phyloP scores from a whole-genome alignment of 2,888 invertebrate genomes.

The Celastrina argiolus region DNA sequence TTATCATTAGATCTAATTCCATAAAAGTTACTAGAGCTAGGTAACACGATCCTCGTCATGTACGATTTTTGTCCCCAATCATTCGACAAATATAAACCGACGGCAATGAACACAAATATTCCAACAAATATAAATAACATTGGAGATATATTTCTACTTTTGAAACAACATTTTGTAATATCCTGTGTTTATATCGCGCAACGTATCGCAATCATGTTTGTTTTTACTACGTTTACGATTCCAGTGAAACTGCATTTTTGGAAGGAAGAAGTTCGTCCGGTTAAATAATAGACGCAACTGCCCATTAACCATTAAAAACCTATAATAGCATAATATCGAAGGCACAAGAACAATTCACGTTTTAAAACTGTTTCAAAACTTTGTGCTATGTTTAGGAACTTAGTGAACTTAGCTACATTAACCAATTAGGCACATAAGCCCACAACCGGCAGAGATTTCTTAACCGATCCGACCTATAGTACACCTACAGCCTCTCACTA shows the following conservation, averaged over 20 bases:
- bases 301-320: not conserved
- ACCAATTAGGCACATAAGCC: too few species aligned
- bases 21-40: not conserved
- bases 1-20: not conserved
- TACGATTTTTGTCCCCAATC: not conserved
- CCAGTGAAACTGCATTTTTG: slow-evolving; percentile 35
- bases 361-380: not conserved
- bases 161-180: slow-evolving; percentile 31
- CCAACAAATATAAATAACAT: slow-evolving; percentile 8
- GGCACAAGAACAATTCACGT: not conserved
- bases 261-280: slow-evolving; percentile 33
- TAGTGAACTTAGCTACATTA: too few species aligned
- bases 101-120: slow-evolving; percentile 6
- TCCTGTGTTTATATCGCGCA: slow-evolving; percentile 31
- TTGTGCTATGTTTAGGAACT: too few species aligned
- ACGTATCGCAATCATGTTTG: slow-evolving; percentile 32
- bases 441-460: too few species aligned
- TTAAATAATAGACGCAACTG: slow-evolving; percentile 24
- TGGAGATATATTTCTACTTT: slow-evolving; percentile 10
- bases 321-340: not conserved
- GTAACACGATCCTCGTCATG: not conserved
- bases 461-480: too few species aligned
- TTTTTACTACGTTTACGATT: slow-evolving; percentile 29
- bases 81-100: slow-evolving; percentile 1
- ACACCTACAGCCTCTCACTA: too few species aligned